These are phyloP conservation scores for Nyctereutes procyonoides DNA, from an alignment of 2,113 vertebrate species.

Conservation along the genomic window DNA sequence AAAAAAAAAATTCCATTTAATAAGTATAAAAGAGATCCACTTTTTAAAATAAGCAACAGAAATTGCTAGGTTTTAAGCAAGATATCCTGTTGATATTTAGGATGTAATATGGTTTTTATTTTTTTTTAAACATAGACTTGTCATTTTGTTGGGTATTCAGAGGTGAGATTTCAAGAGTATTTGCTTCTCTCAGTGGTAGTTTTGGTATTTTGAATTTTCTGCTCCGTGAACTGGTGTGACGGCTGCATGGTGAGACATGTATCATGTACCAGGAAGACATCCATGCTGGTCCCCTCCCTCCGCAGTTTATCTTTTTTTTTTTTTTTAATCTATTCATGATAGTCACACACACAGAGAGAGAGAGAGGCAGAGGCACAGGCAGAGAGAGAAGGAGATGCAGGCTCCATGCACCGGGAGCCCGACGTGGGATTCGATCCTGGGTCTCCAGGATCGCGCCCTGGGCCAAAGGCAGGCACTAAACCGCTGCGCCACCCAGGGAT, in stretches of 20 bases:
- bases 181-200: neutral
- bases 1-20: neutral
- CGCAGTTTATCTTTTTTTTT: too few species aligned
- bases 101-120: neutral
- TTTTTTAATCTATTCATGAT: too few species aligned
- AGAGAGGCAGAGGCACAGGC: too few species aligned
- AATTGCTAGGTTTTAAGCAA: neutral
- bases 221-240: accelerated
- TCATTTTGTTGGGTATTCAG: neutral
- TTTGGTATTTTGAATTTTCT: neutral
- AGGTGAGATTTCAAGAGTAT: neutral
- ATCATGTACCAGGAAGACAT: too few species aligned
- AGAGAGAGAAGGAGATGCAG: too few species aligned
- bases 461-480: too few species aligned
- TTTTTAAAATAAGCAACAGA: neutral
- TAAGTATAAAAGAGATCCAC: neutral
- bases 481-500: too few species aligned
- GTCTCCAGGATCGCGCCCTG: too few species aligned
- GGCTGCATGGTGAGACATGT: neutral
- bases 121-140: neutral
- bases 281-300: neutral
- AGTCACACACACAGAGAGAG: too few species aligned
- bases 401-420: too few species aligned
- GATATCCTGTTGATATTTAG: neutral
- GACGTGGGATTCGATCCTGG: too few species aligned